These are phyloP conservation scores for Myopa tessellatipennis DNA, from an alignment of 2,888 invertebrate genomes.

Conservation along the genomic window DNA sequence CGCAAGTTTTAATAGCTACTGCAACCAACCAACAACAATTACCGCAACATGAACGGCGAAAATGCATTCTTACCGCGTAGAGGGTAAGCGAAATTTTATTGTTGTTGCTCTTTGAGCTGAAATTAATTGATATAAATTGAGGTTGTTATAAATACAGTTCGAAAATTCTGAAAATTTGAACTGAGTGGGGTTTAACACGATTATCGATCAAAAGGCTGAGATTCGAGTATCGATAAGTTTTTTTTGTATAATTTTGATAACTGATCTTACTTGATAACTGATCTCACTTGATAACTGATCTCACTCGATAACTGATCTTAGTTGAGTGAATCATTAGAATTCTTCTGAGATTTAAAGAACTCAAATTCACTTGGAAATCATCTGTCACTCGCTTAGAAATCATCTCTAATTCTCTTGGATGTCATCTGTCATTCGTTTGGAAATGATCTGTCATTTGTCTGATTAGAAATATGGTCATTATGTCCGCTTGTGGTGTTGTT, in stretches of 20 bases:
- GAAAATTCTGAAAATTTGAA: too few relatives aligned
- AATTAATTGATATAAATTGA: constrained; percentile 30
- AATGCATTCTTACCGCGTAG: too few relatives aligned
- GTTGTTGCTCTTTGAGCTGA: background rate
- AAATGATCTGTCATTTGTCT: too few relatives aligned
- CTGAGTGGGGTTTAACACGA: too few relatives aligned
- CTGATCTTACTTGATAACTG: background rate
- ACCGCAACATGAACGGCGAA: background rate
- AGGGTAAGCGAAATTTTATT: background rate
- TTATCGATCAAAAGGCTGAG: too few relatives aligned
- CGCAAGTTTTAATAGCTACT: constrained; percentile 9
- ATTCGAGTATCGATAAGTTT: background rate
- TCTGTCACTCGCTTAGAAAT: too few relatives aligned
- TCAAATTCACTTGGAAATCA: too few relatives aligned
- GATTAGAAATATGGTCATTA: too few relatives aligned
- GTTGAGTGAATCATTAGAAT: too few relatives aligned
- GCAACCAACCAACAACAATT: background rate
- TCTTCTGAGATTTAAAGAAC: too few relatives aligned
- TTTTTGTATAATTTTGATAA: background rate
- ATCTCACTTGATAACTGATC: background rate
- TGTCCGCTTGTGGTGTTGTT: background rate
- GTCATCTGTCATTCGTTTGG: too few relatives aligned
- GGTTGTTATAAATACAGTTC: background rate
- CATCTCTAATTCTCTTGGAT: too few relatives aligned
- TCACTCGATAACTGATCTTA: background rate